Conservation (phyloP, 1,140 invertebrate genomes). For the Bombus ignitus region DNA sequence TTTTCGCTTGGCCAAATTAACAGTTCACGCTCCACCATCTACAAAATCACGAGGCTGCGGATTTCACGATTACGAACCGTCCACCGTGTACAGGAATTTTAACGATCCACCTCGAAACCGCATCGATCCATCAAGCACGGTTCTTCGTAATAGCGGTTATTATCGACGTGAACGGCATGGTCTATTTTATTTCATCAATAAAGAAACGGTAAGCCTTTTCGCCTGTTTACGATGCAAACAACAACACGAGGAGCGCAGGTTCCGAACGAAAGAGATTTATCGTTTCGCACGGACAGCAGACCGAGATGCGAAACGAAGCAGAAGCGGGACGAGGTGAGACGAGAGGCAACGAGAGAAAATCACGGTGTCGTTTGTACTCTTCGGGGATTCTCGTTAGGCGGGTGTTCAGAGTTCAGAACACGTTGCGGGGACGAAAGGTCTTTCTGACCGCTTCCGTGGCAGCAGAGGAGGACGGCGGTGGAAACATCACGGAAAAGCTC, state of each 20-base stretch:
- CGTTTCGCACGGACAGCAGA: not conserved
- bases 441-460: slow-evolving; percentile 27
- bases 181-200: not conserved
- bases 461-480: not conserved
- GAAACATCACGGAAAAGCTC: slow-evolving; percentile 53
- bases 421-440: slow-evolving; percentile 20
- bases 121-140: not conserved
- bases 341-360: slow-evolving; percentile 25
- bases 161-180: too few species aligned
- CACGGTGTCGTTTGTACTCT: slow-evolving; percentile 36
- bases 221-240: too few species aligned
- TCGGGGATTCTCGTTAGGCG: slow-evolving; percentile 37
- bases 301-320: not conserved
- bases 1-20: not conserved
- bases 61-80: not conserved
- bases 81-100: not conserved
- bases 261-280: slow-evolving; percentile 25
- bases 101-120: too few species aligned
- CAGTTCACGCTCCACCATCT: not conserved
- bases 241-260: too few species aligned
- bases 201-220: too few species aligned
- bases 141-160: not conserved
- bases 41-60: not conserved
- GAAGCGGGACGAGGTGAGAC: not conserved
- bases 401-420: not conserved